A percentile compares a stretch with the other conserved stretches of the same genome.
Evolutionary conservation across 1,140 invertebrate species (phyloP).

Genomic region (Trachelipus rathkii): DNA sequence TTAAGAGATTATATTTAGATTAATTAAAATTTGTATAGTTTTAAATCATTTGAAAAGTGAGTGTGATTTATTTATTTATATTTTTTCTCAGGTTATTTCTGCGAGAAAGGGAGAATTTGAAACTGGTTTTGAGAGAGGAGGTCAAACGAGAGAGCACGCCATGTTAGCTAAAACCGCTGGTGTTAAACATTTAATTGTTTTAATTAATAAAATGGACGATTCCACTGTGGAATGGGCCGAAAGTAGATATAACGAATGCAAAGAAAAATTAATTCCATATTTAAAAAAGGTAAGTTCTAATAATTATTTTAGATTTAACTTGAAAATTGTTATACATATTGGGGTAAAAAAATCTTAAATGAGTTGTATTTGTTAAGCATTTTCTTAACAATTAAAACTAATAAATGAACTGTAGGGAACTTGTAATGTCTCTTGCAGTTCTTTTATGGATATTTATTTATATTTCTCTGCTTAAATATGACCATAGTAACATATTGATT

Average conservation of each 20-base stretch:
- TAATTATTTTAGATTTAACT: background rate
- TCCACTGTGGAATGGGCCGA: slow-evolving; percentile 98
- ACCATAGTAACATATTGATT: no score
- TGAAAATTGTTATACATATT: background rate
- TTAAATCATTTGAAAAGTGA: background rate
- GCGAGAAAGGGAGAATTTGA: slow-evolving; percentile 99
- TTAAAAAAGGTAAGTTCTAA: slow-evolving; percentile 83
- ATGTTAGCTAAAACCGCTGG: slow-evolving; percentile 99
- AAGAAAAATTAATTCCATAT: slow-evolving; percentile 94
- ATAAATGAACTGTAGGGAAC: no score
- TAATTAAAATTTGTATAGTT: no score
- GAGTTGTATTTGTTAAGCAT: background rate
- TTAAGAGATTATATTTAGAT: background rate
- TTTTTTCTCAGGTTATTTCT: slow-evolving; percentile 79
- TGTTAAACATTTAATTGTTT: slow-evolving; percentile 93
- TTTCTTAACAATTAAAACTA: no score
- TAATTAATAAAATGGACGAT: slow-evolving; percentile 99
- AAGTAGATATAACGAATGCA: slow-evolving; percentile 69
- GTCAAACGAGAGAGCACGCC: slow-evolving; percentile 98
- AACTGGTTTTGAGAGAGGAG: slow-evolving; percentile 98
- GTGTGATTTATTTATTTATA: background rate
- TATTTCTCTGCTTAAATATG: no score
- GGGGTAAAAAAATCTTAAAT: background rate
- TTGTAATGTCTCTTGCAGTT: no score
- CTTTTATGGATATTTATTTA: no score